phyloP scores from a whole-genome alignment of 2,888 invertebrate species.

The Lamellibrachia columna region DNA sequence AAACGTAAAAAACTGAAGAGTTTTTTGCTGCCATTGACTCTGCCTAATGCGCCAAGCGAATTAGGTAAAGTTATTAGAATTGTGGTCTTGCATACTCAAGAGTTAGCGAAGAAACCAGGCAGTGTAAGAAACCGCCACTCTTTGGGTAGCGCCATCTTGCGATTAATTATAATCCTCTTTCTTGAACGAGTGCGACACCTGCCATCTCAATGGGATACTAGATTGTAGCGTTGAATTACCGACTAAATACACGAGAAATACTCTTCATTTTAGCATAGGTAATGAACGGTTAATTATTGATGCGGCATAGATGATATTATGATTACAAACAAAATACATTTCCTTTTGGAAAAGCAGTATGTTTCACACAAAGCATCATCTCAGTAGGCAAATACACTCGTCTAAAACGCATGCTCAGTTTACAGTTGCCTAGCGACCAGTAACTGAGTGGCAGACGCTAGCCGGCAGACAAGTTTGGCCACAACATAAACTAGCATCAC shows the following conservation, averaged over 20 bases:
- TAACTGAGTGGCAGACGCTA: not conserved
- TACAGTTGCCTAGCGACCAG: conserved; percentile 16
- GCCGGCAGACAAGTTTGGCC: not conserved
- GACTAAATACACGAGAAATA: not conserved
- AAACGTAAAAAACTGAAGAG: too few species aligned
- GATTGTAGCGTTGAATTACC: not conserved
- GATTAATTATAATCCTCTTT: not conserved
- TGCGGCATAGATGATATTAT: not conserved
- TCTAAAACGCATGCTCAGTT: not conserved
- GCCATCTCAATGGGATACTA: not conserved
- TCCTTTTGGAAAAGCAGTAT: not conserved
- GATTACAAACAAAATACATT: not conserved
- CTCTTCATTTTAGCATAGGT: not conserved
- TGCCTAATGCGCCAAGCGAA: too few species aligned
- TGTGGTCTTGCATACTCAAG: too few species aligned
- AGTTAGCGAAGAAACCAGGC: not conserved
- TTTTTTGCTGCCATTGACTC: too few species aligned
- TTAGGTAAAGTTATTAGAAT: too few species aligned
- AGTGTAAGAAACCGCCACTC: not conserved
- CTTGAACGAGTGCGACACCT: not conserved
- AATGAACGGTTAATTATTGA: not conserved
- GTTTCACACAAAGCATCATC: not conserved
- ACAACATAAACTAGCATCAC: conserved; percentile 4
- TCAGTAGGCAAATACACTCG: not conserved
- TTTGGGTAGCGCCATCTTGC: not conserved